Evolutionary conservation across 2,888 invertebrate genomes (phyloP).

Genomic region (Hyppa rectilinea): DNA sequence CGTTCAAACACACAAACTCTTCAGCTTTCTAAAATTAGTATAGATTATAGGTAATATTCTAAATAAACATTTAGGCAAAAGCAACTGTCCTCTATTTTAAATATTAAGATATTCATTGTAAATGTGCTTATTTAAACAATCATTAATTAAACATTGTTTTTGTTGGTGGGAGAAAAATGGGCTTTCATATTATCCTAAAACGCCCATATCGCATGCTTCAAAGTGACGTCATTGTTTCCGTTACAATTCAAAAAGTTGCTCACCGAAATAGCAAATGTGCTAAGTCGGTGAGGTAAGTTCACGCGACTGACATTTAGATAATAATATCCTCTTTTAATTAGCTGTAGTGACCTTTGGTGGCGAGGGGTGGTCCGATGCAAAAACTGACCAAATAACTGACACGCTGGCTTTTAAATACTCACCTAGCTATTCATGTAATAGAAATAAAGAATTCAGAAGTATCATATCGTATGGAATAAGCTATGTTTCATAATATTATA

Average conservation of each 20-base stretch:
- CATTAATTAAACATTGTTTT: neutral
- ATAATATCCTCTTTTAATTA: conserved; percentile 50
- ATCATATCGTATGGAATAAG: neutral
- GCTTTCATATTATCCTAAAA: neutral
- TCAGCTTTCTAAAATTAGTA: too few relatives aligned
- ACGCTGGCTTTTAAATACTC: conserved; percentile 50
- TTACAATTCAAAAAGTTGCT: conserved; percentile 49
- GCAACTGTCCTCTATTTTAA: too few relatives aligned
- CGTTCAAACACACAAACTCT: too few relatives aligned
- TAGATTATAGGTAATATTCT: too few relatives aligned
- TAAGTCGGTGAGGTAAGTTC: conserved; percentile 46
- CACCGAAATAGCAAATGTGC: conserved; percentile 18
- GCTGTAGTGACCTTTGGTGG: conserved; percentile 56
- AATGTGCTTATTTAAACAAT: too few relatives aligned
- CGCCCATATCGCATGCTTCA: neutral
- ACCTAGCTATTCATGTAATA: neutral
- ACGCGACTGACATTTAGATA: conserved; percentile 58
- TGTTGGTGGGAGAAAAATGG: neutral
- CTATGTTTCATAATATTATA: neutral
- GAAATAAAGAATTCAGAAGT: conserved; percentile 23
- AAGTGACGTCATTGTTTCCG: conserved; percentile 12
- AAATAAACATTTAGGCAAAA: too few relatives aligned
- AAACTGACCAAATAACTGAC: conserved; percentile 58
- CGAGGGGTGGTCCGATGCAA: conserved; percentile 40
- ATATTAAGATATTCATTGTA: too few relatives aligned